Percentiles rank a stretch among this genome's conserved stretches.
Evolutionary conservation across 2,888 invertebrate species (phyloP).

Genomic region (Sceliomorpha sp.): DNA sequence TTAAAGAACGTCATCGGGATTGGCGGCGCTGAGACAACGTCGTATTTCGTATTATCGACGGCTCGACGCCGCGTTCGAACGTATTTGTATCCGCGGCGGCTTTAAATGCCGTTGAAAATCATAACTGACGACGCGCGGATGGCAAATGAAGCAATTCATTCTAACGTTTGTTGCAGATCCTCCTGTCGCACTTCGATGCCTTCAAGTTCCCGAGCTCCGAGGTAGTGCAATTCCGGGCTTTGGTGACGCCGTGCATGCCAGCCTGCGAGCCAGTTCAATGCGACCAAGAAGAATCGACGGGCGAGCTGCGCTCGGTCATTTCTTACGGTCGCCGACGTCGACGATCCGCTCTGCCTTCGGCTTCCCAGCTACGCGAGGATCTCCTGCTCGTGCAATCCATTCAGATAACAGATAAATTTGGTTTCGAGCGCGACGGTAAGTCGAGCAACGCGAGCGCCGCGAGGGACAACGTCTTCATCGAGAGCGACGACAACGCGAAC

Average conservation of each 20-base stretch:
- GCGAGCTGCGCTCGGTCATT: slow-evolving; percentile 89
- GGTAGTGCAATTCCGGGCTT: slow-evolving; percentile 96
- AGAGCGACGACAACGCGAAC: slow-evolving; percentile 82
- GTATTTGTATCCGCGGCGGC: too few species aligned
- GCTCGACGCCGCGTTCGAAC: too few species aligned
- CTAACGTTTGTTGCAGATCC: slow-evolving; percentile 82
- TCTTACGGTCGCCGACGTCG: slow-evolving; percentile 92
- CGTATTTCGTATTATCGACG: too few species aligned
- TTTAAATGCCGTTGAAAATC: not conserved
- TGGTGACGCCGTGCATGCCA: slow-evolving; percentile 97
- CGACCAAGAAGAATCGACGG: slow-evolving; percentile 90
- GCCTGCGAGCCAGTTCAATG: slow-evolving; percentile 95
- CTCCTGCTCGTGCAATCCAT: slow-evolving; percentile 94
- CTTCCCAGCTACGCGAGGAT: slow-evolving; percentile 86
- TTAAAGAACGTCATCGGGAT: too few species aligned
- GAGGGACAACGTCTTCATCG: slow-evolving; percentile 87
- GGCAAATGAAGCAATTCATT: slow-evolving; percentile 7
- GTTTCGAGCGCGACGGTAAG: slow-evolving; percentile 85
- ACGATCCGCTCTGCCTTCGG: slow-evolving; percentile 79
- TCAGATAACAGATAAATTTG: slow-evolving; percentile 95
- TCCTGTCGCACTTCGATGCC: slow-evolving; percentile 95
- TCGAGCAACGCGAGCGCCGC: slow-evolving; percentile 75
- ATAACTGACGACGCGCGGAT: too few species aligned
- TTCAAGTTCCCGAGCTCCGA: slow-evolving; percentile 98
- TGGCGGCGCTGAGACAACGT: too few species aligned